phyloP scores from a whole-genome alignment of 2,888 invertebrate species.

The Eilema sororculum region DNA sequence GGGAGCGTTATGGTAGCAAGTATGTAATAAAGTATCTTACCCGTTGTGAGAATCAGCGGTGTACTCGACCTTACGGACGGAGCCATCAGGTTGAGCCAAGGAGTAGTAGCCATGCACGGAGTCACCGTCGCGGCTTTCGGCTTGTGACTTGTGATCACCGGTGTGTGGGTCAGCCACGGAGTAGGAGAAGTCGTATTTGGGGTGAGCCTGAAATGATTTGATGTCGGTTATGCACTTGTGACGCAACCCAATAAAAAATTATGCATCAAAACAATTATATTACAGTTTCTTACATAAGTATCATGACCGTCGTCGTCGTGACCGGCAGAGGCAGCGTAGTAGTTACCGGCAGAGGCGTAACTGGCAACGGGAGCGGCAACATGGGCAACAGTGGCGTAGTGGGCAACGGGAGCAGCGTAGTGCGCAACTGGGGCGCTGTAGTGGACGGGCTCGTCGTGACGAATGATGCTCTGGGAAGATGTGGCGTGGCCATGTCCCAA shows the following conservation, averaged over 20 bases:
- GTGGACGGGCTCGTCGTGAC: slow-evolving; percentile 47
- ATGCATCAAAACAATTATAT: neutral
- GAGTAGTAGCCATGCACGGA: slow-evolving; percentile 87
- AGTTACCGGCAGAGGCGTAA: slow-evolving; percentile 50
- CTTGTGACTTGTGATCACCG: slow-evolving; percentile 86
- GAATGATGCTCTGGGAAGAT: slow-evolving; percentile 46
- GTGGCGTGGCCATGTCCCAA: slow-evolving; percentile 47
- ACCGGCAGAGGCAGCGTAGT: slow-evolving; percentile 50
- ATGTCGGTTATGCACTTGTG: neutral
- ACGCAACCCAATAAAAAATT: neutral
- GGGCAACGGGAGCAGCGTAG: slow-evolving; percentile 41
- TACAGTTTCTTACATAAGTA: slow-evolving; percentile 51
- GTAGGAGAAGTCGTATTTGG: slow-evolving; percentile 82
- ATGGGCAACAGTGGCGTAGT: slow-evolving; percentile 52
- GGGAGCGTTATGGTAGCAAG: neutral
- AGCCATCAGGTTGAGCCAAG: slow-evolving; percentile 83
- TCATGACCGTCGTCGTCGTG: slow-evolving; percentile 58
- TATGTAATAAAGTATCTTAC: slow-evolving; percentile 30
- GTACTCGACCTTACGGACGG: slow-evolving; percentile 84
- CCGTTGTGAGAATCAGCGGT: slow-evolving; percentile 66
- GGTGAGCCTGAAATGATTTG: slow-evolving; percentile 63
- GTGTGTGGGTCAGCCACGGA: slow-evolving; percentile 86
- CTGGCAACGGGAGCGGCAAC: slow-evolving; percentile 47
- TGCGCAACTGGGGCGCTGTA: slow-evolving; percentile 36
- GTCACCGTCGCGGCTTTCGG: slow-evolving; percentile 84